Conservation (phyloP, 2,113 vertebrate genomes). For the Spermophilus dauricus region DNA sequence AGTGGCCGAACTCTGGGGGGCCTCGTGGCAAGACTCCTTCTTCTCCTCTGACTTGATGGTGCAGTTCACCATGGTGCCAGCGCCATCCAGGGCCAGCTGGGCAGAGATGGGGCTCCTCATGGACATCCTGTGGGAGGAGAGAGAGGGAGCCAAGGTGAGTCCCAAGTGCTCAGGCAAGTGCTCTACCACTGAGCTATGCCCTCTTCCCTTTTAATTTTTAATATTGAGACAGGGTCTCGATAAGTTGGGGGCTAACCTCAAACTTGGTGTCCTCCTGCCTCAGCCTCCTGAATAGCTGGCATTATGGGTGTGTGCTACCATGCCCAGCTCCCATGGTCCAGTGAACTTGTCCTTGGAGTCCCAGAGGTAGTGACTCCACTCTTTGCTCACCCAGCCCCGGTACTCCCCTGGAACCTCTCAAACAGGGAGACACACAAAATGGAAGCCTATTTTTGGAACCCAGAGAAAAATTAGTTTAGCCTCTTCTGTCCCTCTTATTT, state of each 20-base stretch:
- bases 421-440: rapidly evolving
- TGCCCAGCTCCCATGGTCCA: too few species aligned
- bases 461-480: neutral
- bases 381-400: neutral
- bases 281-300: too few species aligned
- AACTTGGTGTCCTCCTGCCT: too few species aligned
- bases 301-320: too few species aligned
- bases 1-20: slow-evolving; percentile 38
- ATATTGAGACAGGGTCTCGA: too few species aligned
- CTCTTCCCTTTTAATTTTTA: too few species aligned
- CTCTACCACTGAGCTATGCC: too few species aligned
- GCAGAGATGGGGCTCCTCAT: slow-evolving; percentile 92
- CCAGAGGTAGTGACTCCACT: neutral
- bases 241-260: too few species aligned
- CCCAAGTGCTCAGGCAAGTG: too few species aligned
- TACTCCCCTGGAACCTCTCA: neutral
- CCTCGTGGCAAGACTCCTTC: slow-evolving; percentile 84
- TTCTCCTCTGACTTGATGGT: slow-evolving; percentile 92
- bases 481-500: neutral
- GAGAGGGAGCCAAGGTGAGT: neutral
- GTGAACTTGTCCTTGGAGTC: neutral
- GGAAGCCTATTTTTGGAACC: neutral
- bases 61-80: slow-evolving; percentile 94
- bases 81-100: slow-evolving; percentile 90
- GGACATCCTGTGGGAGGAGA: slow-evolving; percentile 92